Base-by-base conservation (phyloP, 2,797 vertebrate species). In the Gallinago stenura region DNA sequence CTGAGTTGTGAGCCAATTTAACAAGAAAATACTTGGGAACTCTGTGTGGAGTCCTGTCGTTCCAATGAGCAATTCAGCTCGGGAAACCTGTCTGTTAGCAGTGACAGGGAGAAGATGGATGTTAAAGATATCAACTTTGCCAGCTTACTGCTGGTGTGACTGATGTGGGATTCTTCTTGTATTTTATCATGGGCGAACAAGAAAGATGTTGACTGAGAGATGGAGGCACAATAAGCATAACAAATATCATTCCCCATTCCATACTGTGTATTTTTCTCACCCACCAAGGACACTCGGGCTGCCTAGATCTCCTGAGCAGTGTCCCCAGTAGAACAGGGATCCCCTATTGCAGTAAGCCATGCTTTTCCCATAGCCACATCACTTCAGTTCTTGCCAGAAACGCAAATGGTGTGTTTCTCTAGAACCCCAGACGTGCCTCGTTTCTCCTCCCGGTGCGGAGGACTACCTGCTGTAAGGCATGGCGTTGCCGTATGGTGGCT, bases 171-270 rank as follows among this genome's bases (percentile, higher is more conserved):
- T 95, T 90, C 80, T 89, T 95, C 91, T 91, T 61, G 58, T 87
- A 83, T 69, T 76, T 56, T 76, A 80, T 77, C 81, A 62, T 51
- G 80, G 81, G 43, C 17, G 68, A 92, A 93, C 41, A 87, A 95
- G 95, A 90, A 85, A 76, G 80, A 65, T 48, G 53, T 88, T 95
- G 95, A 94, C 83, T 95, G 83, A 95, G 91, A 95, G 83, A 81
- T 2, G n/a, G 81, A 93, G 85, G 78, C 85, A 84, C 81, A 65
- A 30, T 12, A 50, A 85, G 41, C 65, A 82, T 85, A 79, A 87
- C 76, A 80, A 89, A 86, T 75, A 87, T 65, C 87, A 94, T 13
- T 35, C 39, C 65, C n/a, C 61, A 87, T 69, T 33, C 84, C 61
- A 13, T 24, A 10, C 37, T 21, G 10, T 75, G 68, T 79, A 57